phyloP scores from a whole-genome alignment of 2,113 vertebrate species.

The Chloropsis cyanopogon region DNA sequence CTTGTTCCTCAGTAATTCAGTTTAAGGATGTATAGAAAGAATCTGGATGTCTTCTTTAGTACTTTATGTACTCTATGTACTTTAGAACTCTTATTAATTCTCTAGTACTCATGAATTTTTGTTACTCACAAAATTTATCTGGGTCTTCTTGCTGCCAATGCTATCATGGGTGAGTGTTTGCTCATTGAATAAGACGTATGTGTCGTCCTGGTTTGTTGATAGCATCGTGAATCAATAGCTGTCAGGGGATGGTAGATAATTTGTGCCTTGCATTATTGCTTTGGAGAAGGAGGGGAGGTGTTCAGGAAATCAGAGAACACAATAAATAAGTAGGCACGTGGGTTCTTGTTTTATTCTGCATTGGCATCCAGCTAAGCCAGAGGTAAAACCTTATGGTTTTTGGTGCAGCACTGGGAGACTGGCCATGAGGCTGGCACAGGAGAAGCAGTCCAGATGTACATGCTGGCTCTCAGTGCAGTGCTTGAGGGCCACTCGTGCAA shows the following conservation, averaged over 20 bases:
- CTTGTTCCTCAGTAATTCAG: conserved; percentile 1
- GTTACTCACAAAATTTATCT: conserved; percentile 12
- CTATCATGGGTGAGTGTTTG: background rate
- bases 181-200: background rate
- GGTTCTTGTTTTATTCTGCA: background rate
- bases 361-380: background rate
- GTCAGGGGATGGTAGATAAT: background rate
- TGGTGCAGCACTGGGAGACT: background rate
- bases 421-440: background rate
- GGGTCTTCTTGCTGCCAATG: background rate
- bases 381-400: background rate
- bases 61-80: background rate
- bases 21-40: background rate
- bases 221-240: conserved; percentile 18
- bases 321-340: background rate
- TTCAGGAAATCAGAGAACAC: background rate
- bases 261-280: background rate
- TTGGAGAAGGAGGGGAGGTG: background rate
- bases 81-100: background rate
- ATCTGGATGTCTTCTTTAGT: background rate
- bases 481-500: background rate
- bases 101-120: background rate
- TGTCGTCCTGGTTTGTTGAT: background rate
- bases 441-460: background rate
- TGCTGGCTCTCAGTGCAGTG: background rate